Conservation (phyloP, 2,888 invertebrate genomes). For the Meandrusa payeni region DNA sequence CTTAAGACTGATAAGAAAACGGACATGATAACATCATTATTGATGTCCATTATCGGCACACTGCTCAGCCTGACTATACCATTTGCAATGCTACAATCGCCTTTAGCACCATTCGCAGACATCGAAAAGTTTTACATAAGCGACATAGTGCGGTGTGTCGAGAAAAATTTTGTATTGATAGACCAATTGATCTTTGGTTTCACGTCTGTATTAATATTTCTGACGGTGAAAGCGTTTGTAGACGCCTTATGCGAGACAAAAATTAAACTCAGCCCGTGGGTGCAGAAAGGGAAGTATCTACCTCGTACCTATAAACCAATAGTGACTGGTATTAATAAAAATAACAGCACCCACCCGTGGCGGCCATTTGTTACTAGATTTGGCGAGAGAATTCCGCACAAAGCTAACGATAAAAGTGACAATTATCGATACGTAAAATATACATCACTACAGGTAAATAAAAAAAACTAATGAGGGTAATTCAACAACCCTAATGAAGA, state of each 20-base stretch:
- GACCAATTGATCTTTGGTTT: constrained; percentile 12
- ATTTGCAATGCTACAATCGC: constrained; percentile 10
- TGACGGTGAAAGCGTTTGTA: not conserved
- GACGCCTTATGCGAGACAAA: constrained; percentile 4
- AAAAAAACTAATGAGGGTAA: no score
- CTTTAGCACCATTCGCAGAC: not conserved
- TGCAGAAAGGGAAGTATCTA: constrained; percentile 14
- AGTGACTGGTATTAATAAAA: no score
- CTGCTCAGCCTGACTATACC: constrained; percentile 11
- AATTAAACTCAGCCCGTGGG: constrained; percentile 19
- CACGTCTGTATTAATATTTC: not conserved
- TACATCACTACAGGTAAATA: no score
- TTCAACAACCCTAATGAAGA: no score
- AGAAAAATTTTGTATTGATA: constrained; percentile 7
- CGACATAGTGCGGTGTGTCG: not conserved
- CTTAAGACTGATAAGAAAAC: not conserved
- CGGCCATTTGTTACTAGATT: no score
- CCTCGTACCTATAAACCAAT: not conserved
- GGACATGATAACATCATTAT: not conserved
- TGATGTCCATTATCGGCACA: constrained; percentile 8
- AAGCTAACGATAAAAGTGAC: no score
- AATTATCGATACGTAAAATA: no score
- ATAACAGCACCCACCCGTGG: no score
- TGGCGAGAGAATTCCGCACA: no score
- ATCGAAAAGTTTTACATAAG: not conserved